Conservation (phyloP, 2,888 invertebrate species). For the Cryptocheilus praepositus region DNA sequence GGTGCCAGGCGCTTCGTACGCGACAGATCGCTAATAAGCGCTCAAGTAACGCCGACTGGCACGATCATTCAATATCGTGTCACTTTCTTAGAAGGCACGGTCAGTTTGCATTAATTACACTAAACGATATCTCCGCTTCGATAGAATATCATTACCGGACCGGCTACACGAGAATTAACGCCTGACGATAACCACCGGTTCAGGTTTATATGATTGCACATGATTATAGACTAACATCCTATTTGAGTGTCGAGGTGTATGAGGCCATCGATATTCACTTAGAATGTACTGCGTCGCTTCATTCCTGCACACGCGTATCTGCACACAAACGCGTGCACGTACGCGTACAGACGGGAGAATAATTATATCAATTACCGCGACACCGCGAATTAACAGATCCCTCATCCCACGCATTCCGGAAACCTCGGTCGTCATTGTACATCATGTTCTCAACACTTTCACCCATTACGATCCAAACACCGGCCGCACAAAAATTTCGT, state of each 20-base stretch:
- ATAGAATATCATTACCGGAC: constrained; percentile 37
- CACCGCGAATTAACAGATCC: constrained; percentile 20
- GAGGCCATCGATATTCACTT: constrained; percentile 35
- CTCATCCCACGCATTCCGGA: constrained; percentile 14
- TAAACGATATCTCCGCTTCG: constrained; percentile 42
- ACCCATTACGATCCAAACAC: too few relatives aligned
- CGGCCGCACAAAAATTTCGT: too few relatives aligned
- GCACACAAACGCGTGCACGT: background rate
- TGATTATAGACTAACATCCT: constrained; percentile 32
- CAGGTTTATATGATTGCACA: constrained; percentile 27
- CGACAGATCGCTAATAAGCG: too few relatives aligned
- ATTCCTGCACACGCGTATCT: constrained; percentile 4
- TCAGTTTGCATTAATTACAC: constrained; percentile 37
- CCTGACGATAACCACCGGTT: constrained; percentile 30
- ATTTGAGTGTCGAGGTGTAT: constrained; percentile 21
- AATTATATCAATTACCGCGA: constrained; percentile 15
- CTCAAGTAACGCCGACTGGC: too few relatives aligned
- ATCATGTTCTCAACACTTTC: too few relatives aligned
- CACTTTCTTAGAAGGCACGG: constrained; percentile 16
- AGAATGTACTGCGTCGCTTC: constrained; percentile 18
- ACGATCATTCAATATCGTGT: constrained; percentile 6
- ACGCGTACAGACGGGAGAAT: constrained; percentile 19
- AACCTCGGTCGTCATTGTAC: too few relatives aligned
- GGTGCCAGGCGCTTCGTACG: too few relatives aligned
- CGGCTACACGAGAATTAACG: constrained; percentile 31